Base-by-base conservation (phyloP, 2,113 vertebrate species). In the Hippocampus guttulatus region DNA sequence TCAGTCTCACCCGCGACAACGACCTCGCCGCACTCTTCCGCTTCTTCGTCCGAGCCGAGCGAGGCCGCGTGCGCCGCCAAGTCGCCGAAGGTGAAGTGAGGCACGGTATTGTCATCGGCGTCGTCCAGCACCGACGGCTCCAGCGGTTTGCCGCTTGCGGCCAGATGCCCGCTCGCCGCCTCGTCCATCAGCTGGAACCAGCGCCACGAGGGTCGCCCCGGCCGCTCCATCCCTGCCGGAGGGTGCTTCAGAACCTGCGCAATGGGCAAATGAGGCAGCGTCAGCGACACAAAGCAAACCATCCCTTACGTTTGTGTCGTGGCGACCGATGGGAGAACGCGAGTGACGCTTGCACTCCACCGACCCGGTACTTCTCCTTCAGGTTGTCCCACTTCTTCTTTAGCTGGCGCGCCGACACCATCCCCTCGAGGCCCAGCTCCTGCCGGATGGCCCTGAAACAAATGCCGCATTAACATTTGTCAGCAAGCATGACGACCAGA, bases 381-480 rank as follows among this genome's bases (percentile, higher is more conserved):
- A 90, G 11, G 81, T 91, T 90, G 75, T 88, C 86, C 90, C 89
- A 91, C 72, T 90, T 91, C 75, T 90, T 91, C 68, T 87, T 85
- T 14, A 89, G 76, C 77, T 91, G 90, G 45, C 79, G 70, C 0
- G 86, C 74, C 21, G 87, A 85, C 43, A 87, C 9, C 73, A 74
- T 75, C 4, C 85, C 81, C 21, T 86, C 81, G 43, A 91, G 81
- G 5, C 90, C 88, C 81, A 91, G 58, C 75, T 90, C 88, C 33
- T 68, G 84, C 21, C 88, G 49, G 33, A 90, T 88, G 47, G 87
- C 85, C 67, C 88, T 90, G 67, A 45, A 63, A 27, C 16, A 65
- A 33, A 65, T 8, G 11, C 16, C 47, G 47, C 47, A 16, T 51
- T 16, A 49, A 5, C 47, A 16, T 16, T 15, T 1, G 47, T 16